Conservation (phyloP, 2,113 vertebrate species). For the Oreotrochilus melanogaster region DNA sequence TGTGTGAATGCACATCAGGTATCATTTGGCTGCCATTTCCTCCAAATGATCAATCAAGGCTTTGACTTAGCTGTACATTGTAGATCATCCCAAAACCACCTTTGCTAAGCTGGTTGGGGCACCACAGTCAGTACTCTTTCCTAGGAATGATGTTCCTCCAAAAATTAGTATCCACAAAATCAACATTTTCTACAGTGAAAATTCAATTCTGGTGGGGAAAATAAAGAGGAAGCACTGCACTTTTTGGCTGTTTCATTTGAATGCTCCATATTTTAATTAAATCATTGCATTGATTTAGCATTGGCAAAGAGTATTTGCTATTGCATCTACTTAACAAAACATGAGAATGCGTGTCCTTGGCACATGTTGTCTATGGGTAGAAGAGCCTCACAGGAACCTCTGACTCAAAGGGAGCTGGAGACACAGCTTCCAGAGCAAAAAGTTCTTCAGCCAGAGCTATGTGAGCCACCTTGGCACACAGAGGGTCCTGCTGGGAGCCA, state of each 20-base stretch:
- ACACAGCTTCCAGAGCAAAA: neutral
- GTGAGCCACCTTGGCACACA: accelerated
- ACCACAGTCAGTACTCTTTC: neutral
- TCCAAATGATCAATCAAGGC: neutral
- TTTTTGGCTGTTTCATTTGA: neutral
- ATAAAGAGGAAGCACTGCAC: neutral
- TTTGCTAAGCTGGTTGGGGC: neutral
- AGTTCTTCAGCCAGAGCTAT: neutral
- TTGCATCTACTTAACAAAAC: neutral
- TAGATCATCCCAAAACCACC: neutral
- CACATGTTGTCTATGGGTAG: accelerated
- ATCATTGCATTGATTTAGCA: neutral
- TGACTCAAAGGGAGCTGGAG: neutral
- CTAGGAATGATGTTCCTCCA: neutral
- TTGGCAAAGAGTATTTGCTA: neutral
- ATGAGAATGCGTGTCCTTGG: accelerated
- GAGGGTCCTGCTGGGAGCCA: neutral
- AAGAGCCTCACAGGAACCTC: neutral
- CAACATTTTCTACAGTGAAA: neutral
- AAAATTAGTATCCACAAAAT: accelerated
- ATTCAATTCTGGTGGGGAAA: neutral
- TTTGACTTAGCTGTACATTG: neutral
- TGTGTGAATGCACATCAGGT: neutral
- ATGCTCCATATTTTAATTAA: neutral
- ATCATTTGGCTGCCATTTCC: neutral